Conservation (phyloP, 2,797 vertebrate genomes). For the Halcyon leucocephala region DNA sequence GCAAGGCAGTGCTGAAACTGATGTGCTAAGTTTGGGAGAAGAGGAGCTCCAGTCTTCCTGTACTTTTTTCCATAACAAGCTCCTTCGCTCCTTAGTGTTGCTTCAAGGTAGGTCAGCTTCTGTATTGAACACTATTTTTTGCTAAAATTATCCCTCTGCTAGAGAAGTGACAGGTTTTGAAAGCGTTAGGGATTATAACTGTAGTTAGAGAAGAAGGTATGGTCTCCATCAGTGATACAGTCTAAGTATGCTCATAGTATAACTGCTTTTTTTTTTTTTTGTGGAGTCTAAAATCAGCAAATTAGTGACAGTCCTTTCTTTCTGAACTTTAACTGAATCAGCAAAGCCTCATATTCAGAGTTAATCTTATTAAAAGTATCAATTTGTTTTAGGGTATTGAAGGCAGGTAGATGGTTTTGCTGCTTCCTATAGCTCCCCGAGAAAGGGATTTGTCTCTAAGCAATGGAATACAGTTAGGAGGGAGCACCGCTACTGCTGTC, state of each 20-base stretch:
- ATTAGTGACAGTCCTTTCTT: background rate
- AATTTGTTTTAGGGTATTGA: background rate
- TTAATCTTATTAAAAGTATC: slow-evolving; percentile 13
- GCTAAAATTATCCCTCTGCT: background rate
- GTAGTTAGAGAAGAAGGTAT: background rate
- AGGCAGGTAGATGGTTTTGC: background rate
- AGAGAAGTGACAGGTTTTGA: background rate
- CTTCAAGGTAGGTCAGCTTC: background rate
- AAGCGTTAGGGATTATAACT: background rate
- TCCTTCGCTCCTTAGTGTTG: background rate
- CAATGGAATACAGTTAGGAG: background rate
- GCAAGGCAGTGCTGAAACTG: background rate
- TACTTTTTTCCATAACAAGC: background rate
- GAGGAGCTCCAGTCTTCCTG: background rate
- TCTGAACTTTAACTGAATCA: background rate
- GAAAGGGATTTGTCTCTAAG: background rate
- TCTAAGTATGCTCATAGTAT: background rate
- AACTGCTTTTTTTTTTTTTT: background rate
- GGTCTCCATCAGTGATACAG: background rate
- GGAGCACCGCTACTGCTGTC: background rate
- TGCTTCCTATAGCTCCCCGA: background rate
- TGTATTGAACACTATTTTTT: background rate
- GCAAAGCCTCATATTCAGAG: background rate
- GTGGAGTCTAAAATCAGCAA: background rate
- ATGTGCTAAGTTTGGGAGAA: background rate